phyloP scores from a whole-genome alignment of 2,113 vertebrate genomes.

The Dicerorhinus sumatrensis region DNA sequence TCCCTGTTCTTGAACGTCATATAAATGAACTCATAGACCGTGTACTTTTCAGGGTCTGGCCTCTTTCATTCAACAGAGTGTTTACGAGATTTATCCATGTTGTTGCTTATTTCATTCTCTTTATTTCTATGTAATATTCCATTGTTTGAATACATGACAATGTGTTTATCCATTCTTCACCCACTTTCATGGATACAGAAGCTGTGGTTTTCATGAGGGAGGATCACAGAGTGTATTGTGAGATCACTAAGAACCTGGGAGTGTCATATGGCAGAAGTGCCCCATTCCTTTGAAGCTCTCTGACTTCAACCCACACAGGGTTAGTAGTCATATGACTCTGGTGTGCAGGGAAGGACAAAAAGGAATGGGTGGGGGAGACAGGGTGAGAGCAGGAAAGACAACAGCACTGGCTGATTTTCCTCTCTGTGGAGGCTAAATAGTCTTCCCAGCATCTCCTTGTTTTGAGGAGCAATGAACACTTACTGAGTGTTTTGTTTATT shows the following conservation, averaged over 20 bases:
- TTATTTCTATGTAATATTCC: not conserved
- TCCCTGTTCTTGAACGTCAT: not conserved
- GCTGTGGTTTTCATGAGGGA: not conserved
- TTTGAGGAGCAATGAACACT: no score
- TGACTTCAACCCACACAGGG: not conserved
- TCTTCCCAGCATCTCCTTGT: not conserved
- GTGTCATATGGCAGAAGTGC: not conserved
- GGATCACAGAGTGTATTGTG: not conserved
- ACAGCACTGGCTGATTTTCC: no score
- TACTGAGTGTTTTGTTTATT: not conserved
- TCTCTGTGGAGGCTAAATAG: not conserved
- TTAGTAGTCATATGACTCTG: not conserved
- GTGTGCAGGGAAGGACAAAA: not conserved
- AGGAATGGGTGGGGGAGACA: accelerated
- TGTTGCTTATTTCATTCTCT: not conserved
- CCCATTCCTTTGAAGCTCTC: not conserved
- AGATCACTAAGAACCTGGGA: not conserved
- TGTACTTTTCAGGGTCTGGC: no score
- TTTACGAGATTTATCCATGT: not conserved
- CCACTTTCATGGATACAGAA: not conserved
- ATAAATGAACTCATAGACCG: accelerated
- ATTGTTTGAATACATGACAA: not conserved
- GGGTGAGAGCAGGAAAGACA: not conserved
- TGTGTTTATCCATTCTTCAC: not conserved
- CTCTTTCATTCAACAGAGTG: no score